Percentiles rank a stretch among this genome's conserved stretches.
phyloP scores from a whole-genome alignment of 2,797 vertebrate genomes.

The Notolabrus celidotus region DNA sequence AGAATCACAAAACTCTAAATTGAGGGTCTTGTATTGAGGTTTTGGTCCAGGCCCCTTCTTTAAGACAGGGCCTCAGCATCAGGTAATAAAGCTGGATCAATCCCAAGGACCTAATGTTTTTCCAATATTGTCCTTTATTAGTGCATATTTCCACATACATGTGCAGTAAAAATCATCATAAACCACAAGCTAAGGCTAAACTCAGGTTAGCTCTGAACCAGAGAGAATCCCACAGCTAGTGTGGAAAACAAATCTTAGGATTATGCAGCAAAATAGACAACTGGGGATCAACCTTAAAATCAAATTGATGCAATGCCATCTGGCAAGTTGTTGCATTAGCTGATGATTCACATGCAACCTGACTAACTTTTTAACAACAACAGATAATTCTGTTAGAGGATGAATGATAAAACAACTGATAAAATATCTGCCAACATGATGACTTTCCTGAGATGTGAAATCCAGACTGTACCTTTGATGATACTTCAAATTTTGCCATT shows the following conservation, averaged over 20 bases:
- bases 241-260: too few relatives aligned
- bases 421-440: not conserved
- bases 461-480: too few relatives aligned
- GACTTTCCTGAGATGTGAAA: not conserved
- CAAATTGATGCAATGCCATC: not conserved
- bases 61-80: not conserved
- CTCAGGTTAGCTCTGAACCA: not conserved
- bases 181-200: not conserved
- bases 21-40: not conserved
- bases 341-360: not conserved
- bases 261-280: not conserved
- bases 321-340: too few relatives aligned
- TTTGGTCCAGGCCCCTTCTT: not conserved
- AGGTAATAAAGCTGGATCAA: not conserved
- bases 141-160: not conserved
- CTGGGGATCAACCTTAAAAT: not conserved
- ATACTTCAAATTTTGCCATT: not conserved
- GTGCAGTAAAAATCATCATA: not conserved
- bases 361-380: too few relatives aligned
- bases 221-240: too few relatives aligned
- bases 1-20: not conserved
- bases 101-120: not conserved
- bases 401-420: not conserved
- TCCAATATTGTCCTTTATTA: not conserved
- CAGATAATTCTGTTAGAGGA: too few relatives aligned